Percentiles rank a stretch among this genome's conserved stretches.
phyloP scores from a whole-genome alignment of 2,888 invertebrate genomes.

The Drosophila leonis region DNA sequence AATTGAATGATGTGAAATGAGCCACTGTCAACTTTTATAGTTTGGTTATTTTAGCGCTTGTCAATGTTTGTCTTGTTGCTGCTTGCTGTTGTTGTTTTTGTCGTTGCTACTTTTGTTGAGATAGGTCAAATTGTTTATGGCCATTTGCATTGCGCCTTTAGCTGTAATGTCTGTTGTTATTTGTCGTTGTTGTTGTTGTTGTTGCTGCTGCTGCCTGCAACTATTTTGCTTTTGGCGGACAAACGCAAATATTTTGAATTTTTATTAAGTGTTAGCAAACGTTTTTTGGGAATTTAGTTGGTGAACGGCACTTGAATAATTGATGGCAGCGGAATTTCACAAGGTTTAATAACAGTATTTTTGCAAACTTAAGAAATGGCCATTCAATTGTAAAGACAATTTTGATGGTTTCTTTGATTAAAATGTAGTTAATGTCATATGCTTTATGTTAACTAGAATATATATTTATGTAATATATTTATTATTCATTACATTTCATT shows the following conservation, averaged over 20 bases:
- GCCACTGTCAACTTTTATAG: conserved; percentile 39
- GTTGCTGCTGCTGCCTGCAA: conserved; percentile 21
- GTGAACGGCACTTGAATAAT: conserved; percentile 15
- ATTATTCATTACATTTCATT: background rate
- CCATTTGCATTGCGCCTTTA: conserved; percentile 47
- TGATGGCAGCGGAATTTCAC: conserved; percentile 22
- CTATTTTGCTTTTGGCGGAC: conserved; percentile 36
- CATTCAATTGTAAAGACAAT: background rate
- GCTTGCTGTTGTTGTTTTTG: conserved; percentile 19
- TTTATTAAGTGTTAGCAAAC: conserved; percentile 43
- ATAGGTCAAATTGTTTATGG: conserved; percentile 65
- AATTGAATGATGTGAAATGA: conserved; percentile 61
- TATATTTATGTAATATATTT: background rate
- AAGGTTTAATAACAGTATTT: conserved; percentile 24
- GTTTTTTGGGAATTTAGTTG: conserved; percentile 16
- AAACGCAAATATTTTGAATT: conserved; percentile 50
- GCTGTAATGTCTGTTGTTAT: conserved; percentile 21
- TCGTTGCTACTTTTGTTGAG: conserved; percentile 29
- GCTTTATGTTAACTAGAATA: background rate
- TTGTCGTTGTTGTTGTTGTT: conserved; percentile 16
- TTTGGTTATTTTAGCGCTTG: conserved; percentile 24
- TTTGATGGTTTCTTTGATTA: background rate
- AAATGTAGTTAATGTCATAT: background rate
- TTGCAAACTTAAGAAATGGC: too few relatives aligned
- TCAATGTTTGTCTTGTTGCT: conserved; percentile 20